phyloP scores from a whole-genome alignment of 1,140 invertebrate genomes.

The Agrilus planipennis region DNA sequence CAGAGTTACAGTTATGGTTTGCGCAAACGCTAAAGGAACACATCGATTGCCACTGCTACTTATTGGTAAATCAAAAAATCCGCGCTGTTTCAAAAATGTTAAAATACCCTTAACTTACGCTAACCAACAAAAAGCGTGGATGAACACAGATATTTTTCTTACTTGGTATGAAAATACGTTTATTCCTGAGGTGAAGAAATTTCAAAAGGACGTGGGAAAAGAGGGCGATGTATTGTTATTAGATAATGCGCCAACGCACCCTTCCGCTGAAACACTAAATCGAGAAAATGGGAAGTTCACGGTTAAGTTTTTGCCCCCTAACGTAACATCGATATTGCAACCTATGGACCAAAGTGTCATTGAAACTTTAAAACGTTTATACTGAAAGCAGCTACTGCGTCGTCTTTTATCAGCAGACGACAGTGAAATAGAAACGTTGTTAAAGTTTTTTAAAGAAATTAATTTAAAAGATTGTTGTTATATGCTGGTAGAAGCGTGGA shows the following conservation, averaged over 20 bases:
- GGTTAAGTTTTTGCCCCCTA: conserved; percentile 22
- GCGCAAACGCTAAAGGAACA: conserved; percentile 29
- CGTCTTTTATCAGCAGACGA: conserved; percentile 4
- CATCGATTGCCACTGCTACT: conserved; percentile 28
- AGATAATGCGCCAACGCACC: conserved; percentile 27
- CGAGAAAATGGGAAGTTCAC: conserved; percentile 12
- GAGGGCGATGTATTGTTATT: conserved; percentile 18
- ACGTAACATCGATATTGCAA: conserved; percentile 27
- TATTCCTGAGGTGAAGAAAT: conserved; percentile 8
- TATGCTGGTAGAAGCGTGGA: background rate
- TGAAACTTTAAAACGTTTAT: conserved; percentile 24
- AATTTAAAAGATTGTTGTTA: conserved; percentile 2
- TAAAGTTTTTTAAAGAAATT: background rate
- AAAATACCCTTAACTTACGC: background rate
- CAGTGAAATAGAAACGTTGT: background rate
- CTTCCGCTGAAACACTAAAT: conserved; percentile 10
- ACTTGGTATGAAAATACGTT: conserved; percentile 12
- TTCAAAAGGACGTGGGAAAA: conserved; percentile 5
- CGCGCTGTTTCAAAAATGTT: conserved; percentile 1
- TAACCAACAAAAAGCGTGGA: conserved; percentile 7
- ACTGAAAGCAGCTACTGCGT: background rate
- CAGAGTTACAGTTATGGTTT: conserved; percentile 28
- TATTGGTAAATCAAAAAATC: conserved; percentile 4
- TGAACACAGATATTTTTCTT: conserved; percentile 10
- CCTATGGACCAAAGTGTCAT: conserved; percentile 29